Conservation (phyloP, 2,113 vertebrate species). For the Rissa tridactyla region DNA sequence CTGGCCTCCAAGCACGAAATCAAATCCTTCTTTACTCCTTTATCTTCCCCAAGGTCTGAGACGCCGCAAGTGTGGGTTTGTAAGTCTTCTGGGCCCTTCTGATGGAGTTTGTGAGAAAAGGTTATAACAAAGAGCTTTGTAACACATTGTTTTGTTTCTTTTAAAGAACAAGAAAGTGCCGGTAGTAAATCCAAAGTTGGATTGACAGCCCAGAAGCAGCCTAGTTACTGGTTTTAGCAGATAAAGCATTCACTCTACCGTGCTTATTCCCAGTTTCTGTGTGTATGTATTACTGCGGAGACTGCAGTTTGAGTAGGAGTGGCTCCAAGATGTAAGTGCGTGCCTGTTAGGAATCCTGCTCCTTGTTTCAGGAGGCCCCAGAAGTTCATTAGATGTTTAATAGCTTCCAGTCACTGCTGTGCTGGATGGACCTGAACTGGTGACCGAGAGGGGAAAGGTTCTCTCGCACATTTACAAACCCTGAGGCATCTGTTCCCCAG, state of each 20-base stretch:
- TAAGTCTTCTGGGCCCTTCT: neutral
- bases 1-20: neutral
- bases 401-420: conserved; percentile 23
- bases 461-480: conserved; percentile 35
- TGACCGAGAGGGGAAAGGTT: conserved; percentile 50
- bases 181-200: neutral
- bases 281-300: neutral
- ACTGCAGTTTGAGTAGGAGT: neutral
- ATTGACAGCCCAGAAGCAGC: neutral
- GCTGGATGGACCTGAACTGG: conserved; percentile 26
- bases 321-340: neutral
- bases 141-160: neutral
- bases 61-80: neutral
- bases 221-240: neutral
- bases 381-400: conserved; percentile 45
- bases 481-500: conserved; percentile 57
- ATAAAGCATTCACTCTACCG: neutral
- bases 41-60: neutral
- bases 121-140: neutral
- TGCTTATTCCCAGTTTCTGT: neutral
- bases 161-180: neutral
- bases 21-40: neutral
- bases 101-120: neutral
- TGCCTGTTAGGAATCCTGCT: neutral
- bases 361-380: conserved; percentile 14